Percentiles rank a stretch among this genome's conserved stretches.
These are phyloP conservation scores for Torymus texanus DNA, from an alignment of 2,888 invertebrate species.

Conservation along the genomic window DNA sequence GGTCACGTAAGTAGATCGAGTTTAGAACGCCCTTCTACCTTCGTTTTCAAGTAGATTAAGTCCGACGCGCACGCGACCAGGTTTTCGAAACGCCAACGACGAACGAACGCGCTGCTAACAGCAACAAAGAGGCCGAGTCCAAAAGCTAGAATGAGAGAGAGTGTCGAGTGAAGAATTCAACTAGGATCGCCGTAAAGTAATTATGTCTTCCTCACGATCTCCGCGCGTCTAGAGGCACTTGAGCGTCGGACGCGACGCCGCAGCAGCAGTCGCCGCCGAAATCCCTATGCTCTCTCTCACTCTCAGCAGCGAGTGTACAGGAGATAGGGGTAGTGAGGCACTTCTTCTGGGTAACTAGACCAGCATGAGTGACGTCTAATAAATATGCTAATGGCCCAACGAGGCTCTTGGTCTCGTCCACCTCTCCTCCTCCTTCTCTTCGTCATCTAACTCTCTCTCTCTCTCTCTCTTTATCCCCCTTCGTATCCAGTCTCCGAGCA, in stretches of 20 bases:
- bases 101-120: too few species aligned
- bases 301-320: background rate
- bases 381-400: constrained; percentile 55
- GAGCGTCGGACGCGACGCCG: background rate
- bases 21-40: too few species aligned
- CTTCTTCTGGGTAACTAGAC: constrained; percentile 33
- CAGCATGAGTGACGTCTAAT: constrained; percentile 57
- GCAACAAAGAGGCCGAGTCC: too few species aligned
- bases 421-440: too few species aligned
- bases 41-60: too few species aligned
- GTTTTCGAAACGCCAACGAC: too few species aligned
- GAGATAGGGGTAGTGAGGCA: background rate
- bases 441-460: too few species aligned
- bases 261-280: background rate
- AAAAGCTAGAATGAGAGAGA: too few species aligned
- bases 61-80: too few species aligned
- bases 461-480: too few species aligned
- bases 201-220: background rate
- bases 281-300: background rate
- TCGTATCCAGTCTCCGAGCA: background rate
- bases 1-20: too few species aligned
- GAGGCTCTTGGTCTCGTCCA: background rate
- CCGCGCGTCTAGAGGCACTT: background rate
- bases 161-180: too few species aligned
- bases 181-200: background rate